These are phyloP conservation scores for Labeo catla DNA, from an alignment of 2,113 vertebrate species.

Conservation along the genomic window DNA sequence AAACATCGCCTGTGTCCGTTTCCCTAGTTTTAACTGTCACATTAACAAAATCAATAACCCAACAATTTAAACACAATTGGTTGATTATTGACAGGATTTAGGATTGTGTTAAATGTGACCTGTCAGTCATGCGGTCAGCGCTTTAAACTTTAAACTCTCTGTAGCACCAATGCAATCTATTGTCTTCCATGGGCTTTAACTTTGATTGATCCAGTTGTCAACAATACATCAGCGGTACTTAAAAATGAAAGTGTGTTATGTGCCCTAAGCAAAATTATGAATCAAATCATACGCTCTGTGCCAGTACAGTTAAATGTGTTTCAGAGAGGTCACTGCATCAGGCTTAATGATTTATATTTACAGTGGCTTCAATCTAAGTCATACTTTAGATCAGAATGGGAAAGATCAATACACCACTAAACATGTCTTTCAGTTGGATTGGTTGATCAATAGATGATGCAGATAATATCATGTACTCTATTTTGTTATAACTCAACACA, in stretches of 20 bases:
- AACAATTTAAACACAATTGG: conserved; percentile 91
- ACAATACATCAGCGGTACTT: conserved; percentile 12
- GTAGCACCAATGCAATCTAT: not conserved
- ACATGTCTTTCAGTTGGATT: conserved; percentile 19
- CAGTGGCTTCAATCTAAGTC: not conserved
- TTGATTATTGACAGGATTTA: conserved; percentile 94
- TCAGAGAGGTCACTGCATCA: conserved; percentile 17
- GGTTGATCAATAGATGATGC: conserved; percentile 22
- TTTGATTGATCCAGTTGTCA: conserved; percentile 24
- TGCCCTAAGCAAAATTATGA: conserved; percentile 41
- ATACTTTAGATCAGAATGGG: not conserved
- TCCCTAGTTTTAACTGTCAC: conserved; percentile 64
- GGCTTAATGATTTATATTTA: conserved; percentile 39
- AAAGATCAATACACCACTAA: conserved; percentile 31
- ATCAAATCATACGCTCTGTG: conserved; percentile 24
- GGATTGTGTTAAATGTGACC: conserved; percentile 87
- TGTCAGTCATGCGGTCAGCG: conserved; percentile 82
- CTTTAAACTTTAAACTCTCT: conserved; percentile 59
- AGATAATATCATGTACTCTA: conserved; percentile 26
- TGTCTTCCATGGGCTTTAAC: not conserved
- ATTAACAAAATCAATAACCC: conserved; percentile 91
- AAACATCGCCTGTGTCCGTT: not conserved
- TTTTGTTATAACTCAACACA: not conserved
- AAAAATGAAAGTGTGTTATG: conserved; percentile 40
- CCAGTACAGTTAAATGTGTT: conserved; percentile 18